Base-by-base conservation (phyloP, 2,888 invertebrate genomes). In the Altica lythri region DNA sequence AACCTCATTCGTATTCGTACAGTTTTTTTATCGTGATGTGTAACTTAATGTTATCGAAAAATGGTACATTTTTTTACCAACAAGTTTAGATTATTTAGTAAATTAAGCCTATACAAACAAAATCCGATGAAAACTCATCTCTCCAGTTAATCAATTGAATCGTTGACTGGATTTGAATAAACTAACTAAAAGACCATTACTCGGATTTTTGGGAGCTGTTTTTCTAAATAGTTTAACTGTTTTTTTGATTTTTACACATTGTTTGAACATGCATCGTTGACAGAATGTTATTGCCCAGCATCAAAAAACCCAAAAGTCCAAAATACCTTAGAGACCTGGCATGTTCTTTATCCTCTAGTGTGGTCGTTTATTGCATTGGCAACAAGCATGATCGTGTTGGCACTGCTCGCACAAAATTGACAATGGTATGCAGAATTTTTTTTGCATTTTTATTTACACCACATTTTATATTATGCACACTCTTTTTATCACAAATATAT, bases 341-440 rank as follows among this genome's bases (percentile, higher is more conserved):
- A 76, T 75, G 77, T 72, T 72, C 71, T 75, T 72, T 71, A 71
- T 72, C 75, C 73, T 69, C 70, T 76, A 68, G 68, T 73, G 68
- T 76, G 76, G 75, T 76, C 76, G 68, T 70, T 76, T 71, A 67
- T 76, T 69, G 76, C 75, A 68, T 73, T 77, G 73, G 75, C 75
- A 70, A 75, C 75, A 71, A 77, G 77, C 76, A 77, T 77, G 77
- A 72, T 76, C 72, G 73, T 76, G 70, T 71, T 75, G 75, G 75
- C 75, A 75, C 75, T 76, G 68, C 72, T 75, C 70, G 74, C 76
- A 73, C 76, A 76, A 68, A 72, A 73, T 69, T 73, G 72, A 72
- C 60, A 68, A 75, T 68, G 74, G 74, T 74, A 74, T 69, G 73
- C 71, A 69, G 68, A 57, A 56, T 59, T 67, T 56, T 54, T 53